Evolutionary conservation across 2,888 invertebrate genomes (phyloP), one percentile per base, ranked within the genome.

Genomic region (Megastigmus dorsalis): DNA sequence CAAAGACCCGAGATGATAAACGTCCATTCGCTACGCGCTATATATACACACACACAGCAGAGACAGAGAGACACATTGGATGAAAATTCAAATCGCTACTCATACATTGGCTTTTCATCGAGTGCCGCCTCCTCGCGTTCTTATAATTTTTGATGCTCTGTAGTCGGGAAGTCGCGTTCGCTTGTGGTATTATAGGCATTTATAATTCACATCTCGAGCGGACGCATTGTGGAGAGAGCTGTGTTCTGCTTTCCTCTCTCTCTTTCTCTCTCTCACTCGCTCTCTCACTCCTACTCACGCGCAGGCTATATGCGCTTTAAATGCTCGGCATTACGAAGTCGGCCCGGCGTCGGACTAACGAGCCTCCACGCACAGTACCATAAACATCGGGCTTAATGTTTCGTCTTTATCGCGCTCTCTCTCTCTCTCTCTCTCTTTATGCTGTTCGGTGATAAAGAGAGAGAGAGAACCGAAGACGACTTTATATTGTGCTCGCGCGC

Each of bases 371-470:
- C 23, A 15, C 20, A 48, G 33, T 38, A 45, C 38, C 55, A 57
- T 74, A 74, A 74, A 74, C 62, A 74, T 62, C 54, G 60, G n/a
- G 60, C 66, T 73, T 74, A 68, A 68, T 62, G 68, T 63, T 57
- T 52, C 65, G 69, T 36, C 57, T 65, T 74, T 65, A 69, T 69
- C 68, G 71, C 36, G 18, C 45, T 26, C 9, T n/a, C n/a, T n/a
- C n/a, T n/a, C n/a, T n/a, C n/a, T n/a, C n/a, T n/a, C n/a, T n/a
- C n/a, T n/a, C n/a, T n/a, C n/a, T n/a, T n/a, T n/a, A n/a, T 18
- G 18, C 18, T n/a, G 23, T 13, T 6, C 33, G 13, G n/a, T n/a
- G n/a, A n/a, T n/a, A n/a, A n/a, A n/a, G n/a, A n/a, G n/a, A n/a
- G n/a, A n/a, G n/a, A n/a, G n/a, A n/a, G 30, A 26, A 50, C 7